phyloP scores from a whole-genome alignment of 2,797 vertebrate species.

The Notolepis coatsorum region DNA sequence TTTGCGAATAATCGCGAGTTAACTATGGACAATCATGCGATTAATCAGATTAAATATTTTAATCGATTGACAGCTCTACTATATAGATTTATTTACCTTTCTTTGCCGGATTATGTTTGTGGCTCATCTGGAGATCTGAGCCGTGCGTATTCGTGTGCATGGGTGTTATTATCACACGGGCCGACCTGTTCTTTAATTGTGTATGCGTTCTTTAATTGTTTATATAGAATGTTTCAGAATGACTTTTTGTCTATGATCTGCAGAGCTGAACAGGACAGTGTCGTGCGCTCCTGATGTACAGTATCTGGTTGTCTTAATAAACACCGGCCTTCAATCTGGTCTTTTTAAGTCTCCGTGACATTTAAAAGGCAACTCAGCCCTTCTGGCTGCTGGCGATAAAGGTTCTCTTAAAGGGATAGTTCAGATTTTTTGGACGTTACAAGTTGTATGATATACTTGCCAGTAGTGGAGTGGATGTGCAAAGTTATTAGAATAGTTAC shows the following conservation, averaged over 20 bases:
- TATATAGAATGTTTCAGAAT: not conserved
- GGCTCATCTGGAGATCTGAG: conserved; percentile 35
- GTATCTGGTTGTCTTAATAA: not conserved
- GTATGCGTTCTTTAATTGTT: not conserved
- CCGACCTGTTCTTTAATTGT: too few relatives aligned
- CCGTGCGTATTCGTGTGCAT: not conserved
- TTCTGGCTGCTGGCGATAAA: not conserved
- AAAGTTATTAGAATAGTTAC: too few relatives aligned
- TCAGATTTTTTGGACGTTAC: not conserved
- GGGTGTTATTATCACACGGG: not conserved
- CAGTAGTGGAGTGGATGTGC: too few relatives aligned
- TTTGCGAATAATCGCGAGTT: too few relatives aligned
- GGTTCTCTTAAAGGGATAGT: not conserved
- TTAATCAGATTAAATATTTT: too few relatives aligned
- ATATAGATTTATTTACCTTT: too few relatives aligned
- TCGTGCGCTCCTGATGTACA: not conserved
- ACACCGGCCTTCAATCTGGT: not conserved
- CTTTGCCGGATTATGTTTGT: too few relatives aligned
- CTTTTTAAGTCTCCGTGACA: not conserved
- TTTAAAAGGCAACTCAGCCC: conserved; percentile 14
- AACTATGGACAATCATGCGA: too few relatives aligned
- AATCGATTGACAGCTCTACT: too few relatives aligned
- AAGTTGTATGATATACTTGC: too few relatives aligned
- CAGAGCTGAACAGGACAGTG: not conserved
- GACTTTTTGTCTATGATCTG: not conserved